These are phyloP conservation scores for Ceratina japonica DNA, from an alignment of 1,140 invertebrate genomes.

Conservation along the genomic window DNA sequence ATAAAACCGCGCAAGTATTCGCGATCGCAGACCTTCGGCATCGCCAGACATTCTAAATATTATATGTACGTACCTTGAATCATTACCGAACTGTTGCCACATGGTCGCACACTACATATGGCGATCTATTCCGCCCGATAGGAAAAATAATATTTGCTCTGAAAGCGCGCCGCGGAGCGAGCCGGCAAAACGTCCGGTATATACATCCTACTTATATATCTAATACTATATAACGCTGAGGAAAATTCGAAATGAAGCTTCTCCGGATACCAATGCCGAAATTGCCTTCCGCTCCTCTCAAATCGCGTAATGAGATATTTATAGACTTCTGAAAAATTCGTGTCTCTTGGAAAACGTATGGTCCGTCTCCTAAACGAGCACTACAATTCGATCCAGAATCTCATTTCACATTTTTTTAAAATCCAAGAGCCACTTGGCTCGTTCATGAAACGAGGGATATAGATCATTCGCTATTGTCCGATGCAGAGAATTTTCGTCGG, in stretches of 20 bases:
- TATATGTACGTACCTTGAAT: constrained; percentile 35
- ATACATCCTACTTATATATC: background rate
- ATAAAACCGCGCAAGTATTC: constrained; percentile 7
- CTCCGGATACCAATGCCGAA: background rate
- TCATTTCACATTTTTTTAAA: background rate
- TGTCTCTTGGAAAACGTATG: background rate
- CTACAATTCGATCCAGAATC: background rate
- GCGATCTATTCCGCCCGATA: constrained; percentile 56
- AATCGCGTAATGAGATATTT: constrained; percentile 25
- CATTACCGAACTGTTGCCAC: constrained; percentile 27
- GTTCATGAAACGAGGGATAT: background rate
- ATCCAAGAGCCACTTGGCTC: too few species aligned
- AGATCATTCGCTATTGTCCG: constrained; percentile 11
- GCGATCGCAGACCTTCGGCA: constrained; percentile 7
- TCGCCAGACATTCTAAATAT: constrained; percentile 49
- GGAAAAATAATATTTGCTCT: constrained; percentile 71
- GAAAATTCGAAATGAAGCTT: constrained; percentile 29
- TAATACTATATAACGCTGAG: constrained; percentile 5
- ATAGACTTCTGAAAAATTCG: constrained; percentile 14
- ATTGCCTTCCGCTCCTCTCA: constrained; percentile 3
- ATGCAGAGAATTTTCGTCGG: constrained; percentile 56
- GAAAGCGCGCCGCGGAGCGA: constrained; percentile 35
- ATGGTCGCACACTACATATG: constrained; percentile 51
- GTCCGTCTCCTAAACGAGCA: too few species aligned
- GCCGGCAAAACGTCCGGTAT: constrained; percentile 44